Percentiles rank a stretch among this genome's conserved stretches.
Conservation (phyloP, 92 coral and sea anemone species). For the Paramuricea clavata region DNA sequence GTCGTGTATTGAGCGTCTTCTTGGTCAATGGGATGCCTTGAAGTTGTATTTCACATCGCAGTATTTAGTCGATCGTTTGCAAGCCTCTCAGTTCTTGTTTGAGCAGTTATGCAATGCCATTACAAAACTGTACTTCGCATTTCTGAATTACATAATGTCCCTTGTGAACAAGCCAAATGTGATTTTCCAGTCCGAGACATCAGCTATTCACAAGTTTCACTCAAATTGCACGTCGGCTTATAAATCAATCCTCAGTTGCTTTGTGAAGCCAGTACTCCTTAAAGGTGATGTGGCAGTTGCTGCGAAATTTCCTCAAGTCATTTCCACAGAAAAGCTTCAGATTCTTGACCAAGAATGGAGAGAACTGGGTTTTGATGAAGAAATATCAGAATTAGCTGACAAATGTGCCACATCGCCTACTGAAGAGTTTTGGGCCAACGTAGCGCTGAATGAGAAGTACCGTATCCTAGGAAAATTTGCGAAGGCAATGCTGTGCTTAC, state of each 20-base stretch:
- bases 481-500: slow-evolving; percentile 29
- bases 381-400: slow-evolving; percentile 22
- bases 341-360: slow-evolving; percentile 29
- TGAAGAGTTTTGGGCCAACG: slow-evolving; percentile 33
- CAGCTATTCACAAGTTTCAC: slow-evolving; percentile 28
- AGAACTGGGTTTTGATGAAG: slow-evolving; percentile 29
- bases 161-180: slow-evolving; percentile 38
- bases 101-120: slow-evolving; percentile 28
- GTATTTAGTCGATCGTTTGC: slow-evolving; percentile 29
- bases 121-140: slow-evolving; percentile 33
- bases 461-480: background rate
- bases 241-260: slow-evolving; percentile 28
- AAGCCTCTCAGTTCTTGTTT: slow-evolving; percentile 42
- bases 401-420: slow-evolving; percentile 24
- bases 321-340: slow-evolving; percentile 20
- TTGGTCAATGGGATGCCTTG: slow-evolving; percentile 46
- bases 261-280: slow-evolving; percentile 42
- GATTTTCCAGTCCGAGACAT: slow-evolving; percentile 34
- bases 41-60: slow-evolving; percentile 44
- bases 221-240: slow-evolving; percentile 32
- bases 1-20: slow-evolving; percentile 36
- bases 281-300: slow-evolving; percentile 23
- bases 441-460: slow-evolving; percentile 12
- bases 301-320: slow-evolving; percentile 1
- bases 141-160: slow-evolving; percentile 26